phyloP scores from a whole-genome alignment of 1,140 invertebrate species.

The Oryctes rhinoceros region DNA sequence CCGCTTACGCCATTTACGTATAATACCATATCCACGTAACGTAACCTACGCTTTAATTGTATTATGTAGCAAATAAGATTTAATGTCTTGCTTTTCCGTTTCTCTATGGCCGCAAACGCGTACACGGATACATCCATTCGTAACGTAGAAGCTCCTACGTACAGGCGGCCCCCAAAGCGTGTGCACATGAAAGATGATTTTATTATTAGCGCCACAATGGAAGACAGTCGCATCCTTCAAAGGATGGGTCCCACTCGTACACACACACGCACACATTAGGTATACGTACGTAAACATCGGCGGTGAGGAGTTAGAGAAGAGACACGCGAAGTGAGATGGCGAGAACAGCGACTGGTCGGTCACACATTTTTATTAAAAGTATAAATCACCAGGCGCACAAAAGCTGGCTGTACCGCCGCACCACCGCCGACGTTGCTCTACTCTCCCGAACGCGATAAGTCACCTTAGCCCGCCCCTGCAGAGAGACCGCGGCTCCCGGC shows the following conservation, averaged over 20 bases:
- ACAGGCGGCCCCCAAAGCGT: background rate
- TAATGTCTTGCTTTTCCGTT: background rate
- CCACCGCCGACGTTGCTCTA: slow-evolving; percentile 20
- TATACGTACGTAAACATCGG: slow-evolving; percentile 10
- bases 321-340: background rate
- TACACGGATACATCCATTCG: slow-evolving; percentile 1
- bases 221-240: slow-evolving; percentile 43
- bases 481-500: slow-evolving; percentile 61
- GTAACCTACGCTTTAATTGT: slow-evolving; percentile 1
- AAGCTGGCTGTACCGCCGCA: slow-evolving; percentile 44
- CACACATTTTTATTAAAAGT: slow-evolving; percentile 55
- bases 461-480: slow-evolving; percentile 55
- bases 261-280: slow-evolving; percentile 12
- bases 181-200: slow-evolving; percentile 41
- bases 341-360: slow-evolving; percentile 46
- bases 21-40: too few species aligned
- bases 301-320: slow-evolving; percentile 27
- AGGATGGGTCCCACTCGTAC: slow-evolving; percentile 26
- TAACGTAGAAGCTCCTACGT: background rate
- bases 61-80: slow-evolving; percentile 15
- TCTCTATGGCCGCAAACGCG: background rate
- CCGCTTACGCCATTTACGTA: too few species aligned
- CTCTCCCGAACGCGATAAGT: slow-evolving; percentile 49
- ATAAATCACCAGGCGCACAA: slow-evolving; percentile 51
- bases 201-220: slow-evolving; percentile 44